These are phyloP conservation scores for Xiphophorus birchmanni DNA, from an alignment of 2,797 vertebrate species.

Conservation along the genomic window DNA sequence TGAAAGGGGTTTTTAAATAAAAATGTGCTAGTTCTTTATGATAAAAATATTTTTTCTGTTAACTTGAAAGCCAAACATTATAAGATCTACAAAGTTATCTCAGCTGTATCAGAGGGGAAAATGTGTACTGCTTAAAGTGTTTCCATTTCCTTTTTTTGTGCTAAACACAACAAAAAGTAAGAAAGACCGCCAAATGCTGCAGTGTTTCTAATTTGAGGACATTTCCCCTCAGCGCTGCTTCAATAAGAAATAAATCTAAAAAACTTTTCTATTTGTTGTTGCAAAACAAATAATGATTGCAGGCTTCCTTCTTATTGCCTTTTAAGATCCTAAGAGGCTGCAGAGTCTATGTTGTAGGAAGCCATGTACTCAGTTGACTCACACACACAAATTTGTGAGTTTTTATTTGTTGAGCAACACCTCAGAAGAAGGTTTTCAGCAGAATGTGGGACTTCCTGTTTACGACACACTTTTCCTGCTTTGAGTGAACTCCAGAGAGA, in stretches of 20 bases:
- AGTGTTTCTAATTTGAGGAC: neutral
- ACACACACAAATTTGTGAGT: conserved; percentile 22
- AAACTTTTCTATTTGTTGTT: conserved; percentile 9
- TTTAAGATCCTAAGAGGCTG: conserved; percentile 8
- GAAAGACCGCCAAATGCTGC: neutral
- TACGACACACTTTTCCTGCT: conserved; percentile 76
- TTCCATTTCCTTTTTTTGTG: conserved; percentile 7
- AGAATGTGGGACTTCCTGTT: conserved; percentile 74
- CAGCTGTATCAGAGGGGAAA: neutral
- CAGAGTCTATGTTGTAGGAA: conserved; percentile 4
- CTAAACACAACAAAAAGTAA: neutral
- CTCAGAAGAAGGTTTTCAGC: conserved; percentile 48
- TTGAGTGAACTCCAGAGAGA: conserved; percentile 51
- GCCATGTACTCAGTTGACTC: neutral
- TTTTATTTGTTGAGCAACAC: conserved; percentile 42
- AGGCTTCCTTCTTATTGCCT: conserved; percentile 4
- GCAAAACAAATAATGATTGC: conserved; percentile 13
- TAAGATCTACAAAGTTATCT: neutral
- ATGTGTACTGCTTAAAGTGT: conserved; percentile 6
- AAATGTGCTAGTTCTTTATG: neutral
- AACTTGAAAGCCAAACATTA: neutral
- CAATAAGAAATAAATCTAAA: neutral
- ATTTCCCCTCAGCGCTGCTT: conserved; percentile 3
- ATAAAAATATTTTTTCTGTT: neutral
- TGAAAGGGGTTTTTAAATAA: neutral